These are phyloP conservation scores for Pterocles orientalis DNA, from an alignment of 2,113 vertebrate species.

Conservation along the genomic window DNA sequence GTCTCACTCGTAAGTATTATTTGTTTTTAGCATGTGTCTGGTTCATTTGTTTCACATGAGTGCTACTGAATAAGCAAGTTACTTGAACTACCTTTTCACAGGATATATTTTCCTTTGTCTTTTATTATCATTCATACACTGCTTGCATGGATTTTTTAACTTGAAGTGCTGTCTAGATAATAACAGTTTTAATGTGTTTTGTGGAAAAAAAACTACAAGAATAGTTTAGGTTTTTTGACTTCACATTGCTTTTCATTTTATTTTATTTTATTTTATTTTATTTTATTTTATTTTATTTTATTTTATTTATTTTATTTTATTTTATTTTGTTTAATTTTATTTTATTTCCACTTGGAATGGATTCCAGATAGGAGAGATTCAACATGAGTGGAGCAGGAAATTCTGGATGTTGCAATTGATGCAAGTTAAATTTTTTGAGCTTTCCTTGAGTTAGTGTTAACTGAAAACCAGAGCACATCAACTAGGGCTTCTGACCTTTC, in stretches of 20 bases:
- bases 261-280: too few relatives aligned
- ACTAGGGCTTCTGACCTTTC: background rate
- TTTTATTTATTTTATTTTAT: too few relatives aligned
- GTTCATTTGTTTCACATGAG: conserved; percentile 14
- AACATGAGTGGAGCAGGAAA: background rate
- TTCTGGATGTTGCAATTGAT: background rate
- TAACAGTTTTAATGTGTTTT: background rate
- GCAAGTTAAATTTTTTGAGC: background rate
- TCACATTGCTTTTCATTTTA: background rate
- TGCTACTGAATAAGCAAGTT: background rate
- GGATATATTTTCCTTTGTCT: background rate
- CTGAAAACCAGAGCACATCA: background rate
- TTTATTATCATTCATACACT: background rate
- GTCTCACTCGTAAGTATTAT: background rate
- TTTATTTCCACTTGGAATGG: background rate
- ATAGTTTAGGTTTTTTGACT: background rate
- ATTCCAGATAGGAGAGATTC: background rate
- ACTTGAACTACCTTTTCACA: background rate
- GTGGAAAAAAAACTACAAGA: background rate
- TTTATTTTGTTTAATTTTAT: too few relatives aligned
- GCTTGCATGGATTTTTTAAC: background rate
- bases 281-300: too few relatives aligned
- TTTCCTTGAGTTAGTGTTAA: background rate
- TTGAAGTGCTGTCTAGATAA: background rate
- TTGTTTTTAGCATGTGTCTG: background rate